Conservation (phyloP, 2,797 vertebrate species). For the Diplodus puntazzo region DNA sequence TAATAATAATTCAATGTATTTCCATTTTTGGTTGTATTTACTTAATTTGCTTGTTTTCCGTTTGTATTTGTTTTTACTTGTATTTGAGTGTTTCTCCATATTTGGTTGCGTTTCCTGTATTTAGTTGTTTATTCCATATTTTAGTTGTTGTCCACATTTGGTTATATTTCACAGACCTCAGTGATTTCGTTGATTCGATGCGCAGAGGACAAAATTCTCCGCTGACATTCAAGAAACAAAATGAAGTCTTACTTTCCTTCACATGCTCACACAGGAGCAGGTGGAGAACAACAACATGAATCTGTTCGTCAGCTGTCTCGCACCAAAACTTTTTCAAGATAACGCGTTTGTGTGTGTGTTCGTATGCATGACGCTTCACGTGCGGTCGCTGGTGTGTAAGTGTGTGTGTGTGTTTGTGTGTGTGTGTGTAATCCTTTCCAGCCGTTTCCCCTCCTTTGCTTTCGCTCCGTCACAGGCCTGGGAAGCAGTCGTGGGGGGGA, state of each 20-base stretch:
- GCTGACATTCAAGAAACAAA: background rate
- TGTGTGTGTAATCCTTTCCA: slow-evolving; percentile 78
- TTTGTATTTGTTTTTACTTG: background rate
- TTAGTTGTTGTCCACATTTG: background rate
- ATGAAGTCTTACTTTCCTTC: background rate
- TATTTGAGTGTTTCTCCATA: background rate
- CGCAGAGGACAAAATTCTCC: background rate
- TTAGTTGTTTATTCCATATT: background rate
- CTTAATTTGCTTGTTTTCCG: background rate
- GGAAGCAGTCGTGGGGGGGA: slow-evolving; percentile 83
- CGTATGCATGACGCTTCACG: slow-evolving; percentile 1
- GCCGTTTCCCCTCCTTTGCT: slow-evolving; percentile 68
- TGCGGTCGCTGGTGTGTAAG: slow-evolving; percentile 8
- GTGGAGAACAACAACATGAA: background rate
- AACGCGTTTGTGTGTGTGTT: slow-evolving; percentile 23
- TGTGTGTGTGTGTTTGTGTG: slow-evolving; percentile 30
- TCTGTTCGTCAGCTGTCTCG: background rate
- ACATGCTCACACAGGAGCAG: slow-evolving; percentile 2
- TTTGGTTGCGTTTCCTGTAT: background rate
- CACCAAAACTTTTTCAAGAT: slow-evolving; percentile 5
- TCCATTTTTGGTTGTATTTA: too few species aligned
- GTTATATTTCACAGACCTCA: background rate
- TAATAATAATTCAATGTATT: background rate
- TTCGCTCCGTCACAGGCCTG: slow-evolving; percentile 73
- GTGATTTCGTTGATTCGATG: background rate